Evolutionary conservation across 30 jellyfish, hydroid and myxozoan species (phyloP), one percentile per base, ranked within the genome.

Genomic region (Nemopilema nomurai): DNA sequence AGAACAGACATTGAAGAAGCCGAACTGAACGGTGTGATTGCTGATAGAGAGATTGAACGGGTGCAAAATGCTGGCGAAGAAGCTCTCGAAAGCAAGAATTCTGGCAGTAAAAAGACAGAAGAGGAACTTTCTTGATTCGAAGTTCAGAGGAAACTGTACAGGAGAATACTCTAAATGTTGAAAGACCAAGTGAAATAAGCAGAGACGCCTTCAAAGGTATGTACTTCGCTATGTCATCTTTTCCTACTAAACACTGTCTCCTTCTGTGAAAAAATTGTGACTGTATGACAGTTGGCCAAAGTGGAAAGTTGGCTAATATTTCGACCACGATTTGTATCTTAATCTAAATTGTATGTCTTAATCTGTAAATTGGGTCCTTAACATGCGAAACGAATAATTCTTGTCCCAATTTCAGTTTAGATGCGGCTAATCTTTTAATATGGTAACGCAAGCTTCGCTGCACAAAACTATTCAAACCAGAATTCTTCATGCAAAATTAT

Each of bases 81-180:
- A 6, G 49, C 32, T 28, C 13, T 26, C 16, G 26, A 8, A 23
- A 71, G 22, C 16, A 71, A 28, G 24, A 53, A 25, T 31, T 53
- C 0, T 71, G 67, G 32, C 8, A 28, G 49, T 24, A 31, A 25
- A 71, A 28, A 23, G 81, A 71, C 67, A 29, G 81, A 71, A 51
- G 81, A 23, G 64, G 81, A 33, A 71, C 81, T 17, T 71, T 9
- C 26, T 53, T 25, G 31, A 71, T 71, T 24, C 28, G 64, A 41
- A 41, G 57, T 13, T 41, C 57, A 41, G 57, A 41, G 28, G 52
- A 67, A 4, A 4, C 20, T 24, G 30, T 24, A 65, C 75, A 28
- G 0, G 75, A 65, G 21, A 20, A 28, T 13, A 16, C 75, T 9
- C 28, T 28, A 19, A 33, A 23, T 19, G 18, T n/a, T 13, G 13